Percentiles rank a stretch among this genome's conserved stretches.
Evolutionary conservation across 2,797 vertebrate genomes (phyloP).

Genomic region (Cuculus canorus): DNA sequence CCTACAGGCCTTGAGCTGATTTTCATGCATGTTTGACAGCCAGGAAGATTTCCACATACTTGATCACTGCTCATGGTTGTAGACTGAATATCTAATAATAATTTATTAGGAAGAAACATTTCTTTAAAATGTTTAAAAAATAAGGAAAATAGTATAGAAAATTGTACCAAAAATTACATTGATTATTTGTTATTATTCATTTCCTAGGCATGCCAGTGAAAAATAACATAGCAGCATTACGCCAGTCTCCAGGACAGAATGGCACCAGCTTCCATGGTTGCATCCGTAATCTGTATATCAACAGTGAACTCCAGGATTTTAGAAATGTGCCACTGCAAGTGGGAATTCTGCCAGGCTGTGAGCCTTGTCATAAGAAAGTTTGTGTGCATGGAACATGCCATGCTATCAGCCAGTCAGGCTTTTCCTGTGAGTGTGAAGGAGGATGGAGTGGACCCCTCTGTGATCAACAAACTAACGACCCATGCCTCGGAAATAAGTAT

Average conservation of each 20-base stretch:
- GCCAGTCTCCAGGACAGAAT: slow-evolving; percentile 87
- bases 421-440: slow-evolving; percentile 92
- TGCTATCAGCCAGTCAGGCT: slow-evolving; percentile 86
- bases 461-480: slow-evolving; percentile 92
- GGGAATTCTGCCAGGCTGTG: slow-evolving; percentile 93
- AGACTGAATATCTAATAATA: background rate
- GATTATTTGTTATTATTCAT: background rate
- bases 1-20: background rate
- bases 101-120: background rate
- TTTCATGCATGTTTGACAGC: background rate
- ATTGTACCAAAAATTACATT: background rate
- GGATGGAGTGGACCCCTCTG: slow-evolving; percentile 92
- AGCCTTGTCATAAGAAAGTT: slow-evolving; percentile 90
- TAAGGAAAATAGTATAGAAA: background rate
- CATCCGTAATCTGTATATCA: slow-evolving; percentile 92
- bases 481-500: slow-evolving; percentile 97
- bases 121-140: background rate
- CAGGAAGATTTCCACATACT: background rate
- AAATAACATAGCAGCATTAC: slow-evolving; percentile 85
- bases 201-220: slow-evolving; percentile 91
- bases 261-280: slow-evolving; percentile 96
- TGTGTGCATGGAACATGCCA: slow-evolving; percentile 92
- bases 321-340: slow-evolving; percentile 84
- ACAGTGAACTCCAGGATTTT: slow-evolving; percentile 94
- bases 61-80: background rate